phyloP scores from a whole-genome alignment of 1,140 invertebrate genomes.

The Aphelinus atriplicis region DNA sequence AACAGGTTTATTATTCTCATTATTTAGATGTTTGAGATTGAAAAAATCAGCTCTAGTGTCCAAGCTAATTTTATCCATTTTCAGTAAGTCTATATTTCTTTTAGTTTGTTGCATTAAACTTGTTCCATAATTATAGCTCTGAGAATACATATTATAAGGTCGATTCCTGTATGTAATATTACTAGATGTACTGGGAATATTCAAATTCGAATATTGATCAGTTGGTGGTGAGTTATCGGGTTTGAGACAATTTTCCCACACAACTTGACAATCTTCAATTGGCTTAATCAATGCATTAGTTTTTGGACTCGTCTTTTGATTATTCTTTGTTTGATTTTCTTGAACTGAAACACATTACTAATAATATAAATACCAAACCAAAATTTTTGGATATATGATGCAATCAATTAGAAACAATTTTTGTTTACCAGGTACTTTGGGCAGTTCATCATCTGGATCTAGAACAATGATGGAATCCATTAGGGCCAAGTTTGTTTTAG shows the following conservation, averaged over 20 bases:
- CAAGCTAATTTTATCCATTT: conserved; percentile 23
- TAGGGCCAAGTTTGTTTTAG: no score
- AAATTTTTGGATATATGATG: not conserved
- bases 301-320: not conserved
- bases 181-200: conserved; percentile 14
- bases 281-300: not conserved
- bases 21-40: conserved; percentile 27
- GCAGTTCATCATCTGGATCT: conserved; percentile 34
- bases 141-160: not conserved
- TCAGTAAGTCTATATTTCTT: not conserved
- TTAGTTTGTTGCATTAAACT: not conserved
- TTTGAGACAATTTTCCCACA: conserved; percentile 31
- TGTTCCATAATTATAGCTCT: not conserved
- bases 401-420: not conserved
- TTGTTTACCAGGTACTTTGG: conserved; percentile 5
- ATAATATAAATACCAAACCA: conserved; percentile 4
- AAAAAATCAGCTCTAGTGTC: conserved; percentile 9
- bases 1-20: conserved; percentile 21
- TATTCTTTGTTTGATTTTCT: not conserved
- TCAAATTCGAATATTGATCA: not conserved
- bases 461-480: conserved; percentile 31
- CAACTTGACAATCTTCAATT: conserved; percentile 32
- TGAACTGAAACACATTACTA: conserved; percentile 6
- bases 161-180: not conserved
- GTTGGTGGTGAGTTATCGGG: not conserved